Evolutionary conservation across 2,888 invertebrate genomes (phyloP), one percentile per base, ranked within the genome.

Genomic region (Andrena fulva): DNA sequence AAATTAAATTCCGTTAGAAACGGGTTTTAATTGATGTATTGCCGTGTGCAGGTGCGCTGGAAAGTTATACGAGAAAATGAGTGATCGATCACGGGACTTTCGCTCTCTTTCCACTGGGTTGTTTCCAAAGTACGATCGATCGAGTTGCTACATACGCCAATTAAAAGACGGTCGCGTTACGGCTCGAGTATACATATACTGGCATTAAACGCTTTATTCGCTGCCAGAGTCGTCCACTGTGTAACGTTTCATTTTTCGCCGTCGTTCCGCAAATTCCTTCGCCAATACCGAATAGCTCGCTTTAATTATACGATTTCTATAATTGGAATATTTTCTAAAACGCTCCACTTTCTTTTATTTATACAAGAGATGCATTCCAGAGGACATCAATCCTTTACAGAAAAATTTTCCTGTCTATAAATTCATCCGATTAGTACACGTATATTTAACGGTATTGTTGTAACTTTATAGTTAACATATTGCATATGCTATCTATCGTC

Each of bases 31-130:
- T 82, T 75, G 82, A 72, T 31, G 64, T 71, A 67, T 71, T 35
- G 16, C 48, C 48, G 24, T 77, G 48, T 54, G 52, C 31, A n/a
- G 64, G 3, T 10, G 64, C 42, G 12, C 12, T n/a, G n/a, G 29
- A 29, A 76, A 70, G 33, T 68, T 63, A n/a, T 24, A 48, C 10
- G 70, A 71, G 59, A 50, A 77, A 80, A 77, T 52, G 63, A 68
- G 54, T 71, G 63, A 87, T 82, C 73, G 82, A 82, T 85, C 71
- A 72, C 7, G 20, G 31, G 27, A 69, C 76, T 79, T 85, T 85
- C 85, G 81, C 78, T 87, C 76, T 78, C 80, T 81, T 68, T 60
- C 52, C 67, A 68, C 50, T 27, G 27, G 27, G 33, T 42, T 31
- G 67, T 54, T 54, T 66, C 56, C 16, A 29, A 56, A 74, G 50